phyloP scores from a whole-genome alignment of 2,797 vertebrate genomes.

The Periophthalmus magnuspinnatus region DNA sequence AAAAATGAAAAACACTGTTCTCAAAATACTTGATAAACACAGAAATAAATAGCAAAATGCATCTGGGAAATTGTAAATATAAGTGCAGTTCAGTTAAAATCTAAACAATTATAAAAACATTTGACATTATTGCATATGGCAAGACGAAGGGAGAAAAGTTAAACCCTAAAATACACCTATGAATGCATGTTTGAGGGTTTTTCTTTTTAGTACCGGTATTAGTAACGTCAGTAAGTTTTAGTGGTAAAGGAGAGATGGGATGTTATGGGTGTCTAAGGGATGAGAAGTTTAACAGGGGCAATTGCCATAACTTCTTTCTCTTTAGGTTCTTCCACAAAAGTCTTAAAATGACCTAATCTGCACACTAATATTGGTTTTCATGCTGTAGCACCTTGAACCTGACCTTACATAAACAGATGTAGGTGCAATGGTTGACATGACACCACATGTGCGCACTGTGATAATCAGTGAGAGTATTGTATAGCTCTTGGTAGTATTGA shows the following conservation, averaged over 20 bases:
- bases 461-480: conserved; percentile 10
- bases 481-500: conserved; percentile 8
- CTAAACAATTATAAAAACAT: not conserved
- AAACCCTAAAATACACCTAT: not conserved
- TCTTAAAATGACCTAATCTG: not conserved
- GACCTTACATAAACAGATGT: not conserved
- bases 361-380: not conserved
- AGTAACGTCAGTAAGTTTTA: not conserved
- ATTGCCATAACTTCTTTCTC: not conserved
- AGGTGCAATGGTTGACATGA: not conserved
- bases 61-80: not conserved
- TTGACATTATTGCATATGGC: not conserved
- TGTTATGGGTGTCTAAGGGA: too few relatives aligned
- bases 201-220: not conserved
- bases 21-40: conserved; percentile 5
- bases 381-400: not conserved
- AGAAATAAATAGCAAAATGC: not conserved
- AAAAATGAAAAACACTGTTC: conserved; percentile 6
- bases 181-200: not conserved
- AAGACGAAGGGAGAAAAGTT: not conserved
- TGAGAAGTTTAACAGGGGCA: too few relatives aligned
- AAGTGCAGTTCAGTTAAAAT: not conserved
- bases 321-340: not conserved
- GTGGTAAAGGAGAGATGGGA: not conserved
- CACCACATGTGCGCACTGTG: conserved; percentile 18